phyloP scores from a whole-genome alignment of 2,113 vertebrate species.

The Vulpes ferrilata region DNA sequence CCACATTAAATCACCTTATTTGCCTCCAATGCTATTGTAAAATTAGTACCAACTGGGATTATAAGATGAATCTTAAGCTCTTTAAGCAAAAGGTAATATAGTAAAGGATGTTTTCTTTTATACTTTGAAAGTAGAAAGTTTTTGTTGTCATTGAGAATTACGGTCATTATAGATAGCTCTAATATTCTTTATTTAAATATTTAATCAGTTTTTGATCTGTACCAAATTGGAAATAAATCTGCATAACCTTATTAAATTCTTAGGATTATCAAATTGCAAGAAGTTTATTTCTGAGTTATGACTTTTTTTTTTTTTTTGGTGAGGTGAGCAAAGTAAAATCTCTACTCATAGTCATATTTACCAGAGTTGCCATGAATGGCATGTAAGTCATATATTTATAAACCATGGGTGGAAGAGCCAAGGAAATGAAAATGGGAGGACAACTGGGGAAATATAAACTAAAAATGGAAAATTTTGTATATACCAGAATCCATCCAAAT shows the following conservation, averaged over 20 bases:
- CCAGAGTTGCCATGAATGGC: neutral
- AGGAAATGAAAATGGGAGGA: neutral
- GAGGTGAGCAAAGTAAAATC: neutral
- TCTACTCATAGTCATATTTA: neutral
- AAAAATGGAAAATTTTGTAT: constrained; percentile 11
- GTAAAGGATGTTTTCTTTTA: neutral
- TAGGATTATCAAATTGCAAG: neutral
- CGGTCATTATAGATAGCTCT: neutral
- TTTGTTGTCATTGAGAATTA: neutral
- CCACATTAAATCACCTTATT: neutral
- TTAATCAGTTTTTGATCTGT: neutral
- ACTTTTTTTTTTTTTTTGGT: neutral
- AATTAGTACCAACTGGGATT: neutral
- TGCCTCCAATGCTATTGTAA: neutral
- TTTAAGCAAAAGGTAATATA: neutral
- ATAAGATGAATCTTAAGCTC: constrained; percentile 7
- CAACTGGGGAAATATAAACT: neutral
- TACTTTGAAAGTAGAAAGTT: neutral
- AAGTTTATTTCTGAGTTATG: constrained; percentile 1
- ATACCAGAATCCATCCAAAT: neutral
- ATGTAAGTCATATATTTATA: neutral
- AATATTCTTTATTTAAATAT: constrained; percentile 30
- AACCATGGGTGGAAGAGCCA: neutral
- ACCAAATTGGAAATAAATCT: neutral
- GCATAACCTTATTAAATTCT: neutral